Evolutionary conservation across 2,797 vertebrate genomes (phyloP), one percentile per base, ranked within the genome.

Genomic region (Etheostoma nigrum): DNA sequence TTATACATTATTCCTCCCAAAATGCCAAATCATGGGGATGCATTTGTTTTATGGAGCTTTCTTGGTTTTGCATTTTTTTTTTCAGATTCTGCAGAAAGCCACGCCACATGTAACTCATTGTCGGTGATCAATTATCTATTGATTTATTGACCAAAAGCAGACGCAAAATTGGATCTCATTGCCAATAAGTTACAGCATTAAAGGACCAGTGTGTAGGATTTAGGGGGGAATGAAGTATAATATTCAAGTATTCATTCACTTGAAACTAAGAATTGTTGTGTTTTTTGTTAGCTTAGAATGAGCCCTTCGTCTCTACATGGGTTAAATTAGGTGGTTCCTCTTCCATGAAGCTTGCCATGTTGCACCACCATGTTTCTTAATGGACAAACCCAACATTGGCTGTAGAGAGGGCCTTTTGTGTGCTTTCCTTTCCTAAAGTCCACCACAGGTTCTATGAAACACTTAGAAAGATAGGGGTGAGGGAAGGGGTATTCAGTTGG

Each of bases 91-190:
- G n/a, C 74, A 64, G 30, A 59, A 64, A 27, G 19, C 18, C 54
- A 67, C 2, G 0, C 13, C 30, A 27, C 61, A 55, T 63, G n/a
- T 15, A 12, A 16, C 51, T 68, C 25, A 52, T 40, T 69, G 49
- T 53, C 52, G 52, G 19, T 57, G 33, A 49, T 60, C 25, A 72
- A 58, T 75, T 36, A 44, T 60, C 4, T 51, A 21, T 58, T 67
- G 62, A 76, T 64, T 68, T 53, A 14, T 52, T 23, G 40, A 23
- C 14, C 27, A 54, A 74, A 70, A 59, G 12, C 61, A 72, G 14
- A 61, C 0, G 15, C 12, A 23, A 52, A 54, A 59, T 33, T 36
- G 6, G 19, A 53, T 57, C 33, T 47, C 15, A 48, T 48, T 53
- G 33, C 49, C 52, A 61, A 65, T 72, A 8, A 64, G 27, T 54